Evolutionary conservation across 2,888 invertebrate species (phyloP).

Genomic region (Apamea epomidion): DNA sequence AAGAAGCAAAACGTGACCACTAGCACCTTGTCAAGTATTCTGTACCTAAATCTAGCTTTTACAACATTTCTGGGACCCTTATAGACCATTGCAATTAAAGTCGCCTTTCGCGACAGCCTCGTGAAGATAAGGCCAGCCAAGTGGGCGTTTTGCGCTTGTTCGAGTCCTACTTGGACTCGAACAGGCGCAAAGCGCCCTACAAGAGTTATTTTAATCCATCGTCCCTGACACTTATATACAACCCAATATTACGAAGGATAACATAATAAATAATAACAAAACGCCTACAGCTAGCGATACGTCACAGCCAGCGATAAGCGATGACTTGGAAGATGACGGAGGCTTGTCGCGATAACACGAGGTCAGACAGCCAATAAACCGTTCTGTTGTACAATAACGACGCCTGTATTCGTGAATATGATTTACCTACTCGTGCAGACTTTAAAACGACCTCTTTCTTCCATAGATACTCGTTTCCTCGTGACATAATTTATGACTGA

Average conservation of each 20-base stretch:
- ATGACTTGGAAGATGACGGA: slow-evolving; percentile 81
- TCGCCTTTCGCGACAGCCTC: slow-evolving; percentile 21
- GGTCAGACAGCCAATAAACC: slow-evolving; percentile 84
- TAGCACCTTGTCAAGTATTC: neutral
- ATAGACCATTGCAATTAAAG: slow-evolving; percentile 19
- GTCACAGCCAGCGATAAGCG: slow-evolving; percentile 76
- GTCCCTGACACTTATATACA: slow-evolving; percentile 7
- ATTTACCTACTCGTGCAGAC: slow-evolving; percentile 72
- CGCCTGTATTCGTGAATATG: slow-evolving; percentile 77
- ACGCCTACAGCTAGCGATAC: slow-evolving; percentile 43
- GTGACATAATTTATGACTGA: slow-evolving; percentile 58
- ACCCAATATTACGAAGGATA: slow-evolving; percentile 45
- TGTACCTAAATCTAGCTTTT: neutral
- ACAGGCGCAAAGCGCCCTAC: neutral
- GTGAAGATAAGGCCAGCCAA: slow-evolving; percentile 20
- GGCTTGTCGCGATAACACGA: slow-evolving; percentile 87
- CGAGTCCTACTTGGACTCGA: neutral
- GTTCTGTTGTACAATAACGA: slow-evolving; percentile 69
- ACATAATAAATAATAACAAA: slow-evolving; percentile 58
- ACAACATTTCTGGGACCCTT: neutral
- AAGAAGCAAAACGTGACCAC: neutral
- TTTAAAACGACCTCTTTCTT: slow-evolving; percentile 54
- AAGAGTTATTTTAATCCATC: slow-evolving; percentile 23
- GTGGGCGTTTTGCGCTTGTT: slow-evolving; percentile 25
- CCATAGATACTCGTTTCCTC: slow-evolving; percentile 42